A percentile compares a stretch with the other conserved stretches of the same genome.
phyloP scores from a whole-genome alignment of 1,140 invertebrate species.

The Drosophila tsacasi region DNA sequence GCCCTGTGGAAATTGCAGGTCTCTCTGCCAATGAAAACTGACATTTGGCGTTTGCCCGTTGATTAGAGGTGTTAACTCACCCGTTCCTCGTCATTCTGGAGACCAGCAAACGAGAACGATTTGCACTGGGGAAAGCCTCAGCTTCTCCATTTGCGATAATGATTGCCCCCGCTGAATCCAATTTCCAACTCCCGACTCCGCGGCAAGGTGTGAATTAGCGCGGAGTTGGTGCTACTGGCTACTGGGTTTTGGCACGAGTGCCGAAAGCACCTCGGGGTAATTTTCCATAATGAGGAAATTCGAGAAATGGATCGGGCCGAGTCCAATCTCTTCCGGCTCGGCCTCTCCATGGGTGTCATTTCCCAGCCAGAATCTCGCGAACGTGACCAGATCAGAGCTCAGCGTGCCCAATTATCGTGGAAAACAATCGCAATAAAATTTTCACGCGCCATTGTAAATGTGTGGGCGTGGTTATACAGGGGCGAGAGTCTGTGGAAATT shows the following conservation, averaged over 20 bases:
- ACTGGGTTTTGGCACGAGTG: constrained; percentile 33
- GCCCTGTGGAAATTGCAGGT: constrained; percentile 25
- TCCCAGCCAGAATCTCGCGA: constrained; percentile 49
- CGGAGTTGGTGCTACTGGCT: constrained; percentile 10
- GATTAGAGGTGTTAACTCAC: constrained; percentile 19
- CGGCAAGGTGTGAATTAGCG: constrained; percentile 35
- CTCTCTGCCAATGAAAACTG: constrained; percentile 23
- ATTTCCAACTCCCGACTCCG: constrained; percentile 20
- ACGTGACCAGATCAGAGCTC: constrained; percentile 53
- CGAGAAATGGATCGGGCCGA: constrained; percentile 16
- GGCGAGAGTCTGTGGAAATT: constrained; percentile 46
- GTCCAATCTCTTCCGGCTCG: constrained; percentile 56
- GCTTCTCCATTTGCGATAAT: constrained; percentile 10
- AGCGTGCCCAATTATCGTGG: constrained; percentile 47
- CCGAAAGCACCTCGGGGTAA: constrained; percentile 15
- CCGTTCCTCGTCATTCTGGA: constrained; percentile 3
- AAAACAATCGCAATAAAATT: constrained; percentile 59
- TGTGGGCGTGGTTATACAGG: constrained; percentile 49
- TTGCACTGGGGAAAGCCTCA: constrained; percentile 1
- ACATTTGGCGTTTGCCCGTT: constrained; percentile 23
- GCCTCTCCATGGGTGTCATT: constrained; percentile 41
- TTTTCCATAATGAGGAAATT: constrained; percentile 35
- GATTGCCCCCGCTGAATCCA: constrained; percentile 11
- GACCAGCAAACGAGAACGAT: constrained; percentile 29
- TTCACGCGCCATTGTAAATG: constrained; percentile 67